Evolutionary conservation across 2,113 vertebrate genomes (phyloP).

Genomic region (Pluvialis apricaria): DNA sequence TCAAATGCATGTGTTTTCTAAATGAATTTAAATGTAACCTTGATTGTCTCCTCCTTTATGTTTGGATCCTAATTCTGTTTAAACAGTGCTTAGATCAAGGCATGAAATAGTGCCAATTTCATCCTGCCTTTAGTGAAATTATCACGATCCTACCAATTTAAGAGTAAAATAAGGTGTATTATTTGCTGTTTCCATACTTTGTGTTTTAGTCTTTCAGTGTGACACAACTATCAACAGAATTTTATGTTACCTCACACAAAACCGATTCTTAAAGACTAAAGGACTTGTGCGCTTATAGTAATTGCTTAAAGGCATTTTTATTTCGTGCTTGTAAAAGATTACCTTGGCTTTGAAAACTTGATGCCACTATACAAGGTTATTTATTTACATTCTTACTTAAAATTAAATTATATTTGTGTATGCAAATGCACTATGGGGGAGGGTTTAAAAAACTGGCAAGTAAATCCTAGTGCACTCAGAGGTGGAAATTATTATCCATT

Average conservation of each 20-base stretch:
- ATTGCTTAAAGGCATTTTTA: slow-evolving; percentile 40
- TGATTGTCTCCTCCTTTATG: not conserved
- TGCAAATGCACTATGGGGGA: slow-evolving; percentile 25
- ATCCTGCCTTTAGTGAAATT: not conserved
- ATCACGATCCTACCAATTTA: not conserved
- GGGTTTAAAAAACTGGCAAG: slow-evolving; percentile 26
- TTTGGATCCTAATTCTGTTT: not conserved
- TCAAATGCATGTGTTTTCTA: not conserved
- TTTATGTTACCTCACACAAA: not conserved
- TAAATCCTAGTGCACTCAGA: slow-evolving; percentile 31
- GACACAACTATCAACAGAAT: not conserved
- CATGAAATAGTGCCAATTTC: not conserved
- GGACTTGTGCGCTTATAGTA: not conserved
- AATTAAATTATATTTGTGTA: slow-evolving; percentile 44
- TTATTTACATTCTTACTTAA: slow-evolving; percentile 52
- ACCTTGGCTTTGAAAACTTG: slow-evolving; percentile 43
- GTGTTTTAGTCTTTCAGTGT: not conserved
- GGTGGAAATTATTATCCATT: slow-evolving; percentile 61
- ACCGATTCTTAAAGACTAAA: not conserved
- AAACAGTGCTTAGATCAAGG: not conserved
- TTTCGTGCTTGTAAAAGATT: slow-evolving; percentile 34
- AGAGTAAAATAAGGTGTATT: not conserved
- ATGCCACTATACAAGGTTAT: slow-evolving; percentile 22
- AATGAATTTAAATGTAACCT: not conserved
- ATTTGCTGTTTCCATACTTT: not conserved